phyloP scores from a whole-genome alignment of 2,113 vertebrate species.

The Acanthochromis polyacanthus region DNA sequence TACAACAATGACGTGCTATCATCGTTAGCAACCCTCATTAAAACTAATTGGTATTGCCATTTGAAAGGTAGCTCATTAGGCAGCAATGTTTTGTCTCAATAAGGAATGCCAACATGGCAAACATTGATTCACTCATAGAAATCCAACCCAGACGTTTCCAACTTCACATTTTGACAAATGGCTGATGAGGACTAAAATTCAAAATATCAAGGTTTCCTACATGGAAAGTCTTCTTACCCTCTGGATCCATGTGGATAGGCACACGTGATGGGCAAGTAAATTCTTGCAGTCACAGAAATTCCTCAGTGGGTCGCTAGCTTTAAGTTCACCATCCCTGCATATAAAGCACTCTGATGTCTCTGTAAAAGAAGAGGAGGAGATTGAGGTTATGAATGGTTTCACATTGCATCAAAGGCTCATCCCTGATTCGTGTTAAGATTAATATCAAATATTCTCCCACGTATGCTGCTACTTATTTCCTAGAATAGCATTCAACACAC shows the following conservation, averaged over 20 bases:
- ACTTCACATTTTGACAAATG: conserved; percentile 34
- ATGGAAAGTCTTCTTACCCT: conserved; percentile 60
- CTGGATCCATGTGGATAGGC: conserved; percentile 81
- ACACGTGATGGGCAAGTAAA: conserved; percentile 76
- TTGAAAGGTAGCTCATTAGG: conserved; percentile 73
- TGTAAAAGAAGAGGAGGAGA: conserved; percentile 77
- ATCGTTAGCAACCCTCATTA: conserved; percentile 75
- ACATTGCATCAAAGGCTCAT: conserved; percentile 34
- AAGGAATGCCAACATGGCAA: conserved; percentile 57
- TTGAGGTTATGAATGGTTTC: conserved; percentile 34
- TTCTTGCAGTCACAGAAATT: conserved; percentile 84
- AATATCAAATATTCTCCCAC: conserved; percentile 29
- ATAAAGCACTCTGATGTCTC: conserved; percentile 89
- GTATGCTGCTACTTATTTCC: conserved; percentile 13
- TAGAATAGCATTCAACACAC: conserved; percentile 21
- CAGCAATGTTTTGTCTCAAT: conserved; percentile 71
- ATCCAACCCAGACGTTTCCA: conserved; percentile 23
- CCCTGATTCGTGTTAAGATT: conserved; percentile 14
- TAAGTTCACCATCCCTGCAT: conserved; percentile 85
- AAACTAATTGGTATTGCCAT: conserved; percentile 75
- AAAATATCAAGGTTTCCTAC: conserved; percentile 36
- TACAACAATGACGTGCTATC: conserved; percentile 57
- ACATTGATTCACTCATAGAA: conserved; percentile 48
- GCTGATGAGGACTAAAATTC: conserved; percentile 31
- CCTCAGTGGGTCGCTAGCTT: conserved; percentile 79